Conservation (phyloP, 2,797 vertebrate genomes). For the Channa striata region DNA sequence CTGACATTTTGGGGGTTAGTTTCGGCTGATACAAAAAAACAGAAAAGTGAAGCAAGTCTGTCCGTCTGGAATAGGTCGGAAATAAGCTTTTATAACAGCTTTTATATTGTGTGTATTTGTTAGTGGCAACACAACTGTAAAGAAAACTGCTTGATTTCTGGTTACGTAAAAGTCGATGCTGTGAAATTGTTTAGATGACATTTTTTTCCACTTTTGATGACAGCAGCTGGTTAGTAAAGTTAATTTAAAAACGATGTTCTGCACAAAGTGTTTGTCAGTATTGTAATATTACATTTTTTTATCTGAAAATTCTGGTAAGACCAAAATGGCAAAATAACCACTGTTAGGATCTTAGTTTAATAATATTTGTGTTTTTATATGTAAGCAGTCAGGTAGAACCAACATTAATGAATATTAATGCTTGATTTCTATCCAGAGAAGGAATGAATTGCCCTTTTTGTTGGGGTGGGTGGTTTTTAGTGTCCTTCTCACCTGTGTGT, state of each 20-base stretch:
- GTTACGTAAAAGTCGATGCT: too few species aligned
- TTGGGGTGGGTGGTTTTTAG: constrained; percentile 49
- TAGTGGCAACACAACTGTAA: background rate
- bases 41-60: background rate
- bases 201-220: background rate
- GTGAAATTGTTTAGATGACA: too few species aligned
- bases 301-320: background rate
- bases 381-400: background rate
- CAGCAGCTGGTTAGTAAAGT: background rate
- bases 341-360: background rate
- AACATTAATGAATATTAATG: background rate
- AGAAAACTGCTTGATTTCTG: too few species aligned
- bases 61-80: background rate
- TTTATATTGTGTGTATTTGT: background rate
- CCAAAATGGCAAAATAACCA: background rate
- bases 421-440: constrained; percentile 1
- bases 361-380: background rate
- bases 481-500: constrained; percentile 66
- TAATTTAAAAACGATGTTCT: too few species aligned
- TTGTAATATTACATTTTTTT: background rate
- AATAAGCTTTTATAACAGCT: background rate
- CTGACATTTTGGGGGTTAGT: background rate
- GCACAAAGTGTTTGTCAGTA: too few species aligned
- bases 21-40: background rate
- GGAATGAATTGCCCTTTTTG: constrained; percentile 46